Base-by-base conservation (phyloP, 2,113 vertebrate species). In the Ageneiosus marmoratus region DNA sequence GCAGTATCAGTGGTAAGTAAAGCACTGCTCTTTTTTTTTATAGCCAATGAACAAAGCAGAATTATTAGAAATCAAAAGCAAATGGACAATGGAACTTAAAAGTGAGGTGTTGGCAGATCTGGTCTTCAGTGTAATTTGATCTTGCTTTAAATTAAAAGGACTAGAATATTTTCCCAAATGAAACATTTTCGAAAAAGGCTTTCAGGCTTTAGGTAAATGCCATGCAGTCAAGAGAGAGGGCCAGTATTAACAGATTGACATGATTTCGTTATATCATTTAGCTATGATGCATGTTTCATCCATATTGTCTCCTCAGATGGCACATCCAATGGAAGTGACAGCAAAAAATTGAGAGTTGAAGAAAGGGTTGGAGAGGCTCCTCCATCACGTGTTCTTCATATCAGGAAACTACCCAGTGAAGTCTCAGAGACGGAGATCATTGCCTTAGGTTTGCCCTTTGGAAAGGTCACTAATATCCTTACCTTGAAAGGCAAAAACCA, bases 401-500 rank as follows among this genome's bases (percentile, higher is more conserved):
- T 99, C 90, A 92, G 98, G 86, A 99, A 99, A 86, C 94, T 99
- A 84, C 97, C 98, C 83, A 97, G 95, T 60, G 97, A 99, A 92
- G 97, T 96, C 74, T 96, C 97, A 5, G 98, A 99, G 89, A 96
- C 98, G 0, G 98, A 99, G 93, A 96, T 99, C 90, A 98, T 99
- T 85, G 96, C 97, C 87, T 94, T 99, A 78, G 98, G 97, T 60
- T 93, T 99, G 85, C 98, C 97, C 82, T 99, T 99, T 88, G 98
- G 98, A 83, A 99, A 98, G 92, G 97, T 99, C 89, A 99, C 97
- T 85, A 99, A 99, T 89, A 99, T 99, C 92, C 95, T 99, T 46
- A 99, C 96, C 79, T 92, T 99, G 79, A 99, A 99, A 94, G 98
- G 98, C 85, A 99, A 99, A 89, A 99, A 98, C 89, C 98, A 99